Evolutionary conservation across 2,113 vertebrate species (phyloP).

Genomic region (Bubo scandiacus): DNA sequence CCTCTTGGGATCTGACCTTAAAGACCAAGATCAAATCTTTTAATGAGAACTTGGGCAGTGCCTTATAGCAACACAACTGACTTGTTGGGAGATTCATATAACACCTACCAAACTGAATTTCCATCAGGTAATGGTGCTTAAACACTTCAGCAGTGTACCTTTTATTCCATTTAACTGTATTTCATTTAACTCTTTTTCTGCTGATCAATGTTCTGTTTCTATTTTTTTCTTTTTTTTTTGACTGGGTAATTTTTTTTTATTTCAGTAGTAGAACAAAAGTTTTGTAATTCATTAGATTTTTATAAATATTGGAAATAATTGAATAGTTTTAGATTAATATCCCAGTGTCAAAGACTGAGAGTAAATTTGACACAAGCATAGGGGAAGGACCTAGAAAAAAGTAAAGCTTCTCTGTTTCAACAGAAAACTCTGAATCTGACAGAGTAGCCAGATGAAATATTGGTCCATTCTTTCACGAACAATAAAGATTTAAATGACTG

Average conservation of each 20-base stretch:
- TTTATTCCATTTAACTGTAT: neutral
- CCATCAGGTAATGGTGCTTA: neutral
- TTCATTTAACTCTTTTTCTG: neutral
- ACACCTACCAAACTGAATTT: constrained; percentile 20
- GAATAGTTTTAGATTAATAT: neutral
- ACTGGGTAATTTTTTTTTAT: neutral
- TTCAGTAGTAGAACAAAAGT: neutral
- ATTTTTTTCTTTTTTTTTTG: neutral
- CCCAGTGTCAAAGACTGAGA: neutral
- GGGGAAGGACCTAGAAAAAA: neutral
- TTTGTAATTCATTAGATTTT: neutral
- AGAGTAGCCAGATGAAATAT: neutral
- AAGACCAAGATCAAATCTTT: constrained; percentile 11
- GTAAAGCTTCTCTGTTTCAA: neutral
- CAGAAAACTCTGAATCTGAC: neutral
- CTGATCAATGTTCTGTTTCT: neutral
- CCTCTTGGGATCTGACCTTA: neutral
- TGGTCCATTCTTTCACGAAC: neutral
- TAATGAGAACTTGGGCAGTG: neutral
- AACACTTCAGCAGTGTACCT: neutral
- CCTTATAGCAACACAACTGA: neutral
- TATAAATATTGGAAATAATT: neutral
- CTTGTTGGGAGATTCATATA: neutral
- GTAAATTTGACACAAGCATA: neutral
- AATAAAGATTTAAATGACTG: neutral